Evolutionary conservation across 2,113 vertebrate species (phyloP).

Genomic region (Agapornis roseicollis): DNA sequence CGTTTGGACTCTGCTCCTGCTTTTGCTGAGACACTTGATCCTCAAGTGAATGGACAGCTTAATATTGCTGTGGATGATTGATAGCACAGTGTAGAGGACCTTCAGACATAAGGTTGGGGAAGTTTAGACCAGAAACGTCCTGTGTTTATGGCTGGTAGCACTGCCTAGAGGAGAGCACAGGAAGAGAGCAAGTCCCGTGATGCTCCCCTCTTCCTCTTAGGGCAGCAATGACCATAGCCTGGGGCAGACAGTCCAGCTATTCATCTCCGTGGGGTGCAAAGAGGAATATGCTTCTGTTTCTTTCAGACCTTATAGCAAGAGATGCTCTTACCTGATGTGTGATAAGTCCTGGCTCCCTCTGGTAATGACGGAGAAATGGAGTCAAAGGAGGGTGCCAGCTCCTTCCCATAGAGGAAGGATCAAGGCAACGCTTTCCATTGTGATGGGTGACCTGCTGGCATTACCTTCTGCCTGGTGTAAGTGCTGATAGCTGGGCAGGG

Average conservation of each 20-base stretch:
- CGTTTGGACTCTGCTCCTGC: not conserved
- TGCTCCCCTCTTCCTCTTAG: not conserved
- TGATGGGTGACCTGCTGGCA: not conserved
- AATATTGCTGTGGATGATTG: slow-evolving; percentile 15
- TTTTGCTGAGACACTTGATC: not conserved
- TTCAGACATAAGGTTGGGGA: not conserved
- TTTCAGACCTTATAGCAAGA: not conserved
- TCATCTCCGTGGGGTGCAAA: not conserved
- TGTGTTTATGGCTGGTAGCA: not conserved
- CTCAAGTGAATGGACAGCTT: slow-evolving; percentile 7
- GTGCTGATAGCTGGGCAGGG: not conserved
- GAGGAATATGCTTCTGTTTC: not conserved
- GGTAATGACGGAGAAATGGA: not conserved
- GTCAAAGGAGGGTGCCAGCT: not conserved
- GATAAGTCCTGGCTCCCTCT: not conserved
- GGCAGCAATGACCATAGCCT: not conserved
- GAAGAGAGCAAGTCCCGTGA: not conserved
- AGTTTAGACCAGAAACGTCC: not conserved
- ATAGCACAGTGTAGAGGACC: not conserved
- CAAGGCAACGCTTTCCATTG: not conserved
- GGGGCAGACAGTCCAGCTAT: not conserved
- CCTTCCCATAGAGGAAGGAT: not conserved
- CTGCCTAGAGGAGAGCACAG: not conserved
- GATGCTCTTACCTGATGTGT: no score
- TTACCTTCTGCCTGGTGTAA: not conserved